Conservation (phyloP, 2,113 vertebrate species). For the Dinomys branickii region DNA sequence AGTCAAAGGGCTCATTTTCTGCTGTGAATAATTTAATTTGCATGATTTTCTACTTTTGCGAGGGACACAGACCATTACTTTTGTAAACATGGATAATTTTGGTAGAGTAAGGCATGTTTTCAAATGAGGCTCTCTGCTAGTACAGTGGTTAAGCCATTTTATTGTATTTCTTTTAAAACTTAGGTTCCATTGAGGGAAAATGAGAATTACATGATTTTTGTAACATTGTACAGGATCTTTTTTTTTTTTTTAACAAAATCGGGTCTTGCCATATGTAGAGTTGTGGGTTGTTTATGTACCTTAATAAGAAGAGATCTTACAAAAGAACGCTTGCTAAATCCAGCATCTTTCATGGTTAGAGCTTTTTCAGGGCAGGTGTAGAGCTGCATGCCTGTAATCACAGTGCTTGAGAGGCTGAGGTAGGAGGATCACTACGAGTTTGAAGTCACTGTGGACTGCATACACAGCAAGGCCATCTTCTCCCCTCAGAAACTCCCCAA, state of each 20-base stretch:
- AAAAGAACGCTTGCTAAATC: not conserved
- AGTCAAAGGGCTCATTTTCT: not conserved
- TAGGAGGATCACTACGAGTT: too few species aligned
- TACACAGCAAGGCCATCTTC: not conserved
- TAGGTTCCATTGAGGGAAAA: not conserved
- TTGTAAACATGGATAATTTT: not conserved
- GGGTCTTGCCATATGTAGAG: not conserved
- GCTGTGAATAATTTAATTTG: not conserved
- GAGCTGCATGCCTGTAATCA: not conserved
- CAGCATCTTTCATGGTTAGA: slow-evolving; percentile 31
- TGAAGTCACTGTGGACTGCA: too few species aligned
- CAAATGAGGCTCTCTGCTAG: too few species aligned
- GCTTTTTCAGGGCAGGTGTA: not conserved
- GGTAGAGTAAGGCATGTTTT: too few species aligned
- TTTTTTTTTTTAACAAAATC: not conserved
- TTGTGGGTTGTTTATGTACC: slow-evolving; percentile 55
- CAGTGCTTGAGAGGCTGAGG: too few species aligned
- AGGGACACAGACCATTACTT: not conserved
- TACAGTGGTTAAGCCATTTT: too few species aligned
- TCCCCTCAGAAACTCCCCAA: not conserved
- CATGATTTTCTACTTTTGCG: too few species aligned
- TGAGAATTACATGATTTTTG: slow-evolving; percentile 63
- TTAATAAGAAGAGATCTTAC: not conserved
- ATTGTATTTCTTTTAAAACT: rapidly evolving
- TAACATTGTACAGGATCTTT: slow-evolving; percentile 51